These are phyloP conservation scores for Caenorhabditis elegans DNA, from an alignment of 1,140 invertebrate species.

Conservation along the genomic window WBcel235 BX284606.5:9859501-9860000, in stretches of 20 bases:
- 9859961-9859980: too few relatives aligned
- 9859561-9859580: neutral
- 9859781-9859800: neutral
- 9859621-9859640: neutral
- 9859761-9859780: neutral
- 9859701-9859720: constrained; percentile 21
- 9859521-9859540: neutral
- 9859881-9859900: constrained; percentile 34
- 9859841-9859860: constrained; percentile 34
- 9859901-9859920: constrained; percentile 31
- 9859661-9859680: too few relatives aligned
- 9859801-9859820: neutral
- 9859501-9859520: neutral
- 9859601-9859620: neutral
- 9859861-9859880: constrained; percentile 25
- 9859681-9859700: too few relatives aligned
- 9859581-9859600: neutral
- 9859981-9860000: too few relatives aligned
- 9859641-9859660: neutral
- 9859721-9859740: neutral
- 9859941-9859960: neutral
- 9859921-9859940: constrained; percentile 22
- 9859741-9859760: neutral
- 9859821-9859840: neutral
- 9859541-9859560: neutral